Conservation (phyloP, 2,888 invertebrate species). For the Lampropteryx suffumata region DNA sequence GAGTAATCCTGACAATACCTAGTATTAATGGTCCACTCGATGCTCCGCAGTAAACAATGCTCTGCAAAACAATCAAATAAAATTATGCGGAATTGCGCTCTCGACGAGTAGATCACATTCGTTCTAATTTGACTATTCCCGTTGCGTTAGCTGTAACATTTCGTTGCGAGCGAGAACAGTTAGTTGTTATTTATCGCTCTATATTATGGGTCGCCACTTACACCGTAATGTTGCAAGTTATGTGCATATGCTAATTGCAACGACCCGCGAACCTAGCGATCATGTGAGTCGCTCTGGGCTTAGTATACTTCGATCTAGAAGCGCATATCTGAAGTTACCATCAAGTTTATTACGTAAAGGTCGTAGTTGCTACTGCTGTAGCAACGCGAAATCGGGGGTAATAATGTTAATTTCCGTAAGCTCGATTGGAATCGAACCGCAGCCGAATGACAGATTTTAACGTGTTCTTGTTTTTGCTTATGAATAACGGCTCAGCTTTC, state of each 20-base stretch:
- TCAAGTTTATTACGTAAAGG: too few relatives aligned
- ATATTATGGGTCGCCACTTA: slow-evolving; percentile 53
- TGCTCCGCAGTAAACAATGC: background rate
- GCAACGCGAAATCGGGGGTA: too few relatives aligned
- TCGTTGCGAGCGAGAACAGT: slow-evolving; percentile 38
- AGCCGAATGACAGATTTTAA: too few relatives aligned
- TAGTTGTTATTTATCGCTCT: slow-evolving; percentile 57
- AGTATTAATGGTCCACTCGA: too few relatives aligned
- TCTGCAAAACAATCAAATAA: slow-evolving; percentile 25
- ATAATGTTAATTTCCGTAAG: too few relatives aligned
- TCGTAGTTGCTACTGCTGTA: too few relatives aligned
- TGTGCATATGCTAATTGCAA: slow-evolving; percentile 55
- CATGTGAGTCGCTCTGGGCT: slow-evolving; percentile 18
- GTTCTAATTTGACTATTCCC: slow-evolving; percentile 51
- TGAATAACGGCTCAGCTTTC: too few relatives aligned
- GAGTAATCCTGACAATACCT: too few relatives aligned
- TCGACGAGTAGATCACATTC: slow-evolving; percentile 43
- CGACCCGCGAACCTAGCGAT: slow-evolving; percentile 37
- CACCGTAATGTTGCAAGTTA: slow-evolving; percentile 49
- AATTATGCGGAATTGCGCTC: slow-evolving; percentile 32
- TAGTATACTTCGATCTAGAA: slow-evolving; percentile 6
- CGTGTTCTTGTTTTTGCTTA: too few relatives aligned
- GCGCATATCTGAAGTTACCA: too few relatives aligned
- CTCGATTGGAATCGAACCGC: too few relatives aligned
- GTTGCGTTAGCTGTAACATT: slow-evolving; percentile 31